A percentile compares a stretch with the other conserved stretches of the same genome.
These are phyloP conservation scores for Oeneis ivallda DNA, from an alignment of 2,888 invertebrate genomes.

Conservation along the genomic window DNA sequence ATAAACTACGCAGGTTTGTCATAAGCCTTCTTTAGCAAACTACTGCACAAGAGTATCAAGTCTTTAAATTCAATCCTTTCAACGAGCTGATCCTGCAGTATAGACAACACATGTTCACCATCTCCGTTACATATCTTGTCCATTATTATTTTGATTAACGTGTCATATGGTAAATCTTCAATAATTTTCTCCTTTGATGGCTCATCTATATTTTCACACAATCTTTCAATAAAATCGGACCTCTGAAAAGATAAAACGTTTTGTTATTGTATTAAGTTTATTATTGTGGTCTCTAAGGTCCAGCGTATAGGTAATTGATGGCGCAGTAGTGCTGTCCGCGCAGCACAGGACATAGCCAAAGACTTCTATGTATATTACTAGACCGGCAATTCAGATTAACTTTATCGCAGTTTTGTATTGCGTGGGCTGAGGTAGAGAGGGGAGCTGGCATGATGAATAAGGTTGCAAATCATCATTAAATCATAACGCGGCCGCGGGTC, in stretches of 20 bases:
- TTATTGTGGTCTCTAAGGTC: too few species aligned
- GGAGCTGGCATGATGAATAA: too few species aligned
- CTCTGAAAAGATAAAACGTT: conserved; percentile 52
- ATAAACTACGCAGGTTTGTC: conserved; percentile 50
- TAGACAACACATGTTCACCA: conserved; percentile 45
- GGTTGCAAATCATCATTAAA: too few species aligned
- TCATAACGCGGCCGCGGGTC: too few species aligned
- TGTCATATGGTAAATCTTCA: conserved; percentile 49
- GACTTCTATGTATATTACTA: too few species aligned
- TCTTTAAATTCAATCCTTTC: conserved; percentile 56
- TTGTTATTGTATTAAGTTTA: background rate
- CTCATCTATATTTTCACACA: conserved; percentile 51
- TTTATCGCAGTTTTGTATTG: too few species aligned
- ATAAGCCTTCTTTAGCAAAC: conserved; percentile 55
- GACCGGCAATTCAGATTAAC: too few species aligned
- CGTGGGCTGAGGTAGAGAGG: too few species aligned
- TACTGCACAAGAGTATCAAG: conserved; percentile 60
- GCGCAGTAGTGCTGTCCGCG: too few species aligned
- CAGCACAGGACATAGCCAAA: too few species aligned
- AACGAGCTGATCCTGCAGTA: conserved; percentile 55
- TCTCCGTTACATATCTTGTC: background rate
- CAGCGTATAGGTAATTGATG: too few species aligned
- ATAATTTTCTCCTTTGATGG: conserved; percentile 51
- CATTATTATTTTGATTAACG: conserved; percentile 37
- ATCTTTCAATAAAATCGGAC: conserved; percentile 56